Evolutionary conservation across 2,888 invertebrate species (phyloP).

Genomic region (Lasioglossum morio): DNA sequence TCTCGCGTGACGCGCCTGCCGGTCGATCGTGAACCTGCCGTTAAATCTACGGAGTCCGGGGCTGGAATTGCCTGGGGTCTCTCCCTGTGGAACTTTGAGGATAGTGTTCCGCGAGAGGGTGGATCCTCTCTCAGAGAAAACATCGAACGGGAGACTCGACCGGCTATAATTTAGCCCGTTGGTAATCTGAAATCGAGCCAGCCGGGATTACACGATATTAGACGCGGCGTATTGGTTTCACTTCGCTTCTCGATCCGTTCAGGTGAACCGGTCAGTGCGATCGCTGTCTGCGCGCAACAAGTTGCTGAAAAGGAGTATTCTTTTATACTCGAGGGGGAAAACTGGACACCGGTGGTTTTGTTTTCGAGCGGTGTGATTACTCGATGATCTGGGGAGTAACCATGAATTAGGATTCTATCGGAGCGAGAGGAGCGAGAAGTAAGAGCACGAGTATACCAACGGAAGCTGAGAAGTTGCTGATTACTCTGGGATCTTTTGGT

Average conservation of each 20-base stretch:
- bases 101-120: not conserved
- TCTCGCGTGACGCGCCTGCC: not conserved
- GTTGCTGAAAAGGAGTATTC: slow-evolving; percentile 9
- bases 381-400: slow-evolving; percentile 15
- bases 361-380: slow-evolving; percentile 26
- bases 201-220: slow-evolving; percentile 19
- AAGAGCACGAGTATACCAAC: not conserved
- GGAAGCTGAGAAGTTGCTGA: not conserved
- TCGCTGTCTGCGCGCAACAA: not conserved
- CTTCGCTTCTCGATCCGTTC: not conserved
- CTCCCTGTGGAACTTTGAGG: not conserved
- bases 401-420: slow-evolving; percentile 24
- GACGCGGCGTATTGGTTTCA: slow-evolving; percentile 22
- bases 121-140: not conserved
- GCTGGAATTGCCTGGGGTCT: not conserved
- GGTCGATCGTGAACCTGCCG: not conserved
- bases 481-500: not conserved
- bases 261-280: not conserved
- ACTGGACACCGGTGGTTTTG: slow-evolving; percentile 11
- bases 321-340: not conserved
- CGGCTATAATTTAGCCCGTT: not conserved
- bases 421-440: not conserved
- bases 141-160: not conserved
- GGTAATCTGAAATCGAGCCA: slow-evolving; percentile 27
- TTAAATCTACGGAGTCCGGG: not conserved